phyloP scores from a whole-genome alignment of 1,140 invertebrate species.

The Drosophila santomea region DNA sequence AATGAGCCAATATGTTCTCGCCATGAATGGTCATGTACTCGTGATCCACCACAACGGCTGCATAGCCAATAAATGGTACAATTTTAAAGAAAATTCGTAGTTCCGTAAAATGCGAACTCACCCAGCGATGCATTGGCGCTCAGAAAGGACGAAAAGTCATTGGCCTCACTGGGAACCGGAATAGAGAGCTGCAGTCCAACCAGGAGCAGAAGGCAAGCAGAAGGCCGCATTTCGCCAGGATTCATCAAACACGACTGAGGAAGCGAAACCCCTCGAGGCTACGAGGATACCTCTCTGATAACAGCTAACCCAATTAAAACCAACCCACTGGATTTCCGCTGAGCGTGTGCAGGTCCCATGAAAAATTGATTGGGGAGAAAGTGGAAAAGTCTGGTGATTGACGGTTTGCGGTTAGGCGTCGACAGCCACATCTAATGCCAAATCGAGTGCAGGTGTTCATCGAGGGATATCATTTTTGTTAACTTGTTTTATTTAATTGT shows the following conservation, averaged over 20 bases:
- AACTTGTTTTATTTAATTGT: slow-evolving; percentile 79
- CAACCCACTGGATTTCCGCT: slow-evolving; percentile 1
- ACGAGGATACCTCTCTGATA: slow-evolving; percentile 48
- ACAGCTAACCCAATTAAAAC: slow-evolving; percentile 63
- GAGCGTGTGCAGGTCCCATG: slow-evolving; percentile 40
- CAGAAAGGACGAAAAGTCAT: slow-evolving; percentile 89
- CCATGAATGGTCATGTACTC: slow-evolving; percentile 87
- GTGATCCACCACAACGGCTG: slow-evolving; percentile 88
- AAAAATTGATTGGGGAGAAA: slow-evolving; percentile 62
- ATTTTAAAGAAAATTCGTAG: not conserved
- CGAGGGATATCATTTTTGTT: slow-evolving; percentile 50
- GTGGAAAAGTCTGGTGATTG: slow-evolving; percentile 60
- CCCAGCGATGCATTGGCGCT: slow-evolving; percentile 89
- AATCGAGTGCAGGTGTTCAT: slow-evolving; percentile 66
- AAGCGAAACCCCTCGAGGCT: slow-evolving; percentile 14
- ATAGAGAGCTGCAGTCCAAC: slow-evolving; percentile 27
- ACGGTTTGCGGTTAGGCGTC: slow-evolving; percentile 77
- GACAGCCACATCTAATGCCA: slow-evolving; percentile 44
- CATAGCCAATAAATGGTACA: not conserved
- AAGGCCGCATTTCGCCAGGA: slow-evolving; percentile 55
- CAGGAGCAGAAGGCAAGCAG: slow-evolving; percentile 21
- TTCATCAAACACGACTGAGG: slow-evolving; percentile 48
- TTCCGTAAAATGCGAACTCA: slow-evolving; percentile 71
- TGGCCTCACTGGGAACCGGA: slow-evolving; percentile 53
- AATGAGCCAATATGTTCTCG: slow-evolving; percentile 85